Conservation (phyloP, 35 echinoderm and acorn worm genomes). For the Diadema setosum region DNA sequence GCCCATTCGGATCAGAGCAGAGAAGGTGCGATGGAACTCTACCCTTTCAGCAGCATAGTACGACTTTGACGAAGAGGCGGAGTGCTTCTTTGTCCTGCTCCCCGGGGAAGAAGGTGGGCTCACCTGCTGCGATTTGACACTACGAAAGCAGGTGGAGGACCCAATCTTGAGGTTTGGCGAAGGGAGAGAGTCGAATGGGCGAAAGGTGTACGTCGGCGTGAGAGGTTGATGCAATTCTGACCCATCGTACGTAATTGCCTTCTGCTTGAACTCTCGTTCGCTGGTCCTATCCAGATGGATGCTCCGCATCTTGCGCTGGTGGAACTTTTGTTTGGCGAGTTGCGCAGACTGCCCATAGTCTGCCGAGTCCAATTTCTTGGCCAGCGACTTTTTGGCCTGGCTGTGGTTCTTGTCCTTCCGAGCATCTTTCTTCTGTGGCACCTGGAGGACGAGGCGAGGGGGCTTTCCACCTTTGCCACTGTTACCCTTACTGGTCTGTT, state of each 20-base stretch:
- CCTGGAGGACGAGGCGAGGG: conserved; percentile 7
- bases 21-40: conserved; percentile 83
- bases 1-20: conserved; percentile 84
- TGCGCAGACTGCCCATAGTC: conserved; percentile 24
- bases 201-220: background rate
- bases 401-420: background rate
- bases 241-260: background rate
- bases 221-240: background rate
- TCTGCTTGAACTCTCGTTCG: conserved; percentile 54
- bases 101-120: conserved; percentile 45
- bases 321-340: conserved; percentile 29
- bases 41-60: conserved; percentile 62
- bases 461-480: conserved; percentile 20
- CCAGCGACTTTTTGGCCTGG: background rate
- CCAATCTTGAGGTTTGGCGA: conserved; percentile 47
- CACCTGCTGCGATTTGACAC: conserved; percentile 46
- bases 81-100: conserved; percentile 27
- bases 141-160: conserved; percentile 40
- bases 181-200: conserved; percentile 35
- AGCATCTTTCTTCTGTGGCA: background rate
- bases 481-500: background rate
- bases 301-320: conserved; percentile 31
- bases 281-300: conserved; percentile 16
- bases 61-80: conserved; percentile 16
- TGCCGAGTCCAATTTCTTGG: background rate